These are phyloP conservation scores for Ageneiosus marmoratus DNA, from an alignment of 2,113 vertebrate species.

Conservation along the genomic window DNA sequence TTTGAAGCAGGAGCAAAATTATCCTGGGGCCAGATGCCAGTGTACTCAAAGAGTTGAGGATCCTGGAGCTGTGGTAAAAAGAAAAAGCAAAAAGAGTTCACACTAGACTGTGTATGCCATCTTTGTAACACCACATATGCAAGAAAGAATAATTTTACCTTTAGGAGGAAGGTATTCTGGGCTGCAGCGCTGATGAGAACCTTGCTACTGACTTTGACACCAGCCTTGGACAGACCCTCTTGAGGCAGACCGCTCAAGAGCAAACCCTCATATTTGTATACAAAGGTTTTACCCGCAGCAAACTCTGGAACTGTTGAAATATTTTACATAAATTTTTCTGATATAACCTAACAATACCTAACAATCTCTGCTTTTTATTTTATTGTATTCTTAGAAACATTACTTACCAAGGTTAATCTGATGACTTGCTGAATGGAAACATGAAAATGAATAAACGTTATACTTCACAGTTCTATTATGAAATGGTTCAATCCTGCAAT, in stretches of 20 bases:
- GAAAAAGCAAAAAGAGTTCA: too few relatives aligned
- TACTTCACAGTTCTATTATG: neutral
- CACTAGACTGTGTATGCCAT: slow-evolving; percentile 58
- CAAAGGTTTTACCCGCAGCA: slow-evolving; percentile 62
- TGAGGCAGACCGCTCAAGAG: slow-evolving; percentile 76
- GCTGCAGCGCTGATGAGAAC: slow-evolving; percentile 68
- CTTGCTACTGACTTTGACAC: slow-evolving; percentile 72
- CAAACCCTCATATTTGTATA: slow-evolving; percentile 76
- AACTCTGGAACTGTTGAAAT: slow-evolving; percentile 71
- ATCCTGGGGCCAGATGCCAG: slow-evolving; percentile 72
- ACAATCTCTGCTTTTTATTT: neutral
- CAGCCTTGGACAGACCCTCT: slow-evolving; percentile 67
- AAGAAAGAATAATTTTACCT: slow-evolving; percentile 18
- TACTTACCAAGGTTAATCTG: slow-evolving; percentile 57
- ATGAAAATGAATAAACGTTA: neutral
- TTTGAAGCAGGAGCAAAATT: slow-evolving; percentile 68
- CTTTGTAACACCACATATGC: neutral
- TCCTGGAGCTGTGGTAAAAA: slow-evolving; percentile 65
- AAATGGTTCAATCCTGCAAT: neutral
- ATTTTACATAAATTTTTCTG: neutral
- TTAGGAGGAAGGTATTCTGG: slow-evolving; percentile 58
- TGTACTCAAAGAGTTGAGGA: slow-evolving; percentile 71
- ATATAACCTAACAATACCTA: neutral
- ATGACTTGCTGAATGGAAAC: slow-evolving; percentile 52
- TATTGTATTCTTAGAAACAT: neutral